Percentiles rank a stretch among this genome's conserved stretches.
phyloP scores from a whole-genome alignment of 2,113 vertebrate genomes.

The Gulo gulo region DNA sequence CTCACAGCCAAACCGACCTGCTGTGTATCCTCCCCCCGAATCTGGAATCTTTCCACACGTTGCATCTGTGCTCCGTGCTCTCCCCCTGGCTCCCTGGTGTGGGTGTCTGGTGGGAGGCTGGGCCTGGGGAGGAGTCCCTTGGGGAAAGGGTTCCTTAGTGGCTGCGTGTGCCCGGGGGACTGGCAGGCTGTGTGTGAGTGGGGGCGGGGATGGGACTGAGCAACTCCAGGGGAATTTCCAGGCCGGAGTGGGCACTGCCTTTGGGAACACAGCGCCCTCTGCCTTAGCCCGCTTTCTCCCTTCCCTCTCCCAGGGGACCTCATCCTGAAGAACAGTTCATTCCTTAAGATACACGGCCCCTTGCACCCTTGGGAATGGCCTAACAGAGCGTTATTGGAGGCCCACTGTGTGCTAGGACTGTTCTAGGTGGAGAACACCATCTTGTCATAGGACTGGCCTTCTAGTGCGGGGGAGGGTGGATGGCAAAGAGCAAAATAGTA shows the following conservation, averaged over 20 bases:
- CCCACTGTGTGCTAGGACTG: rapidly evolving
- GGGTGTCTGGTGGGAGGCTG: rapidly evolving
- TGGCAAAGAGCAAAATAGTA: too few relatives aligned
- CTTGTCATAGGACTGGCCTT: not conserved
- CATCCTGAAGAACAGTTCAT: not conserved
- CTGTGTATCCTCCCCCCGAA: not conserved
- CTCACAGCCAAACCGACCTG: not conserved
- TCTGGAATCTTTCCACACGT: not conserved
- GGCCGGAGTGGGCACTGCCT: not conserved
- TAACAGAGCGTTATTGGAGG: rapidly evolving
- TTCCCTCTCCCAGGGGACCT: not conserved
- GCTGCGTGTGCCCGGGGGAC: not conserved
- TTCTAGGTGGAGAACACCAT: not conserved
- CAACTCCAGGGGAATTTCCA: conserved; percentile 53
- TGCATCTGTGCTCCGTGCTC: too few relatives aligned
- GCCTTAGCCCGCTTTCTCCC: not conserved
- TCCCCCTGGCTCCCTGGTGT: rapidly evolving
- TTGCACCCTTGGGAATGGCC: not conserved
- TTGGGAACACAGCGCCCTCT: not conserved
- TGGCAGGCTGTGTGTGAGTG: not conserved
- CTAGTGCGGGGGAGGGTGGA: rapidly evolving
- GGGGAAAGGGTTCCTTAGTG: not conserved
- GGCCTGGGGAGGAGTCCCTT: not conserved
- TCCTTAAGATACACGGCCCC: not conserved
- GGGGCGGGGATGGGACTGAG: not conserved